Base-by-base conservation (phyloP, 2,113 vertebrate species). In the Oreochromis aureus region DNA sequence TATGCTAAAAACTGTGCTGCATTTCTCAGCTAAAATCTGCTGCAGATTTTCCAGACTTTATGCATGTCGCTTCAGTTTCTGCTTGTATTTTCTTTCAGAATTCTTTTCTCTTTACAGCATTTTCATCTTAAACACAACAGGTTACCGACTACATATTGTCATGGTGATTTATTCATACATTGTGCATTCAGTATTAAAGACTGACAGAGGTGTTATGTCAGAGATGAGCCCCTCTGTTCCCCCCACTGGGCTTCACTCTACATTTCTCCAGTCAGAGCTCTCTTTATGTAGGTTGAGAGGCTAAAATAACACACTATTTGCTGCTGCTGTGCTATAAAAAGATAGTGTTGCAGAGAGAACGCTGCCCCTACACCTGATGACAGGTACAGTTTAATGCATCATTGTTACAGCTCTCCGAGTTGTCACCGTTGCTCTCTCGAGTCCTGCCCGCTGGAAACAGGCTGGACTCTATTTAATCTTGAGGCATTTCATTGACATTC, bases 241-340 rank as follows among this genome's bases (percentile, higher is more conserved):
- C 13, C 1, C 55, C 36, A 46, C 39, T 58, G 54, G 34, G 51
- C 36, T 22, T 85, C 30, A 27, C 53, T 53, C 78, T 82, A 30
- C 27, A 9, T 54, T 18, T 48, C 34, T 27, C 16, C 15, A n/a
- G 66, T 82, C 22, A 6, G 6, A 18, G 32, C 12, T 58, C n/a
- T 36, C 36, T 81, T 55, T 59, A 73, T 91, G 84, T 80, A 82
- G 84, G 89, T 76, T 59, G 88, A 84, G 82, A 63, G 58, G 76
- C 83, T 84, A 46, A 63, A 92, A 63, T 73, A 86, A 89, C 59
- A n/a, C 59, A 16, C 46, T 32, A 10, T 53, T 78, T 78, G 10
- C 9, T 32, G 16, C 81, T 44, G 53, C 80, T 80, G 54, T 11
- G 69, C 92, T 90, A 89, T 92, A 91, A 91, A 91, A 89, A 89